Evolutionary conservation across 92 coral and sea anemone species (phyloP), one percentile per base, ranked within the genome.

Genomic region (Micromussa lordhowensis): DNA sequence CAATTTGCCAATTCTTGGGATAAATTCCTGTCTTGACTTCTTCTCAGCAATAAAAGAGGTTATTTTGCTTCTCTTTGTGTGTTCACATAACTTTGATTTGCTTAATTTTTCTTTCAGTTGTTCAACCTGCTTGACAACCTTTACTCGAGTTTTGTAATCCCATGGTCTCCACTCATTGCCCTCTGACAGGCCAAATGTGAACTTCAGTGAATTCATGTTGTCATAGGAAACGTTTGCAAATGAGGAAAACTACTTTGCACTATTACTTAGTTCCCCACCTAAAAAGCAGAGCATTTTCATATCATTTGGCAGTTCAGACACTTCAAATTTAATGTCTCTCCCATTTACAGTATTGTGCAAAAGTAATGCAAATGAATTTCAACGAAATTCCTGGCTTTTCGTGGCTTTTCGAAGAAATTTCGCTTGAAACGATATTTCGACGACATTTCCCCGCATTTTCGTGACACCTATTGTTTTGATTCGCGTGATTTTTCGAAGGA

Each of bases 211-310:
- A 38, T 2, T 15, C n/a, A n/a, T 34, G 17, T 73, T 35, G 16
- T 34, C 53, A 18, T 15, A 3, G 6, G 78, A 73, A 21, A 73
- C 53, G 16, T 35, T 73, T 14, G 78, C 78, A 73, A 73, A 73
- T 28, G 35, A 18, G 26, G 92, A 91, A 38, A 88, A 91, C 79
- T 57, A 91, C n/a, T 75, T 78, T 29, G 90, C 92, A 68, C 83
- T 79, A 48, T 86, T 86, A n/a, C 53, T 79, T 8, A 86, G 87
- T 55, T 91, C 91, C 22, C 91, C 93, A 48, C 71, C 88, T 34
- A 91, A 29, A 80, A 91, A 91, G 7, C 72, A 44, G 2, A 91
- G 87, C 92, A 91, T 84, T 80, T 91, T 91, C 94, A 91, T 91
- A 83, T 91, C 94, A 79, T 88, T 84, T n/a, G 94, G 94, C 30